A percentile compares a stretch with the other conserved stretches of the same genome.
Evolutionary conservation across 2,888 invertebrate genomes (phyloP).

Genomic region (Strigamia crassipes): DNA sequence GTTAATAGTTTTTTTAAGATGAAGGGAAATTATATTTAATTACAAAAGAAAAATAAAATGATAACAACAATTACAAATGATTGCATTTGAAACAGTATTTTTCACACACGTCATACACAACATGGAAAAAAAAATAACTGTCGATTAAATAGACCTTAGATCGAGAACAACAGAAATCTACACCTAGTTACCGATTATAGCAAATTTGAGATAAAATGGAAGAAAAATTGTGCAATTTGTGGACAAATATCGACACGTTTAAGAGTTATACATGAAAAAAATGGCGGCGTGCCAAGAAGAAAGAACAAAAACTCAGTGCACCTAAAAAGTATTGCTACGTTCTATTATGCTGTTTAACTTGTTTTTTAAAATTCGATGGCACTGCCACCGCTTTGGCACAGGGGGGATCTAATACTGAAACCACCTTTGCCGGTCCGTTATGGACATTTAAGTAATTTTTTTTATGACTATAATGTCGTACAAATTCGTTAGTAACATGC

Average conservation of each 20-base stretch:
- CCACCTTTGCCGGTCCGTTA: slow-evolving; percentile 10
- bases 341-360: slow-evolving; percentile 34
- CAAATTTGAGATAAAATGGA: background rate
- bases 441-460: background rate
- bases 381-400: slow-evolving; percentile 18
- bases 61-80: slow-evolving; percentile 5
- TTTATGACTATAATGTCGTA: slow-evolving; percentile 12
- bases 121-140: background rate
- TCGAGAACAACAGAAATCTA: background rate
- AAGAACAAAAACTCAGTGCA: background rate
- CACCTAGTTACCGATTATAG: slow-evolving; percentile 1
- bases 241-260: slow-evolving; percentile 14
- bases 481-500: background rate
- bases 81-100: background rate
- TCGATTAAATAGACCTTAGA: background rate
- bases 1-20: background rate
- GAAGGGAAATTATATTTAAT: slow-evolving; percentile 29
- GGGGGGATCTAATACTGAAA: slow-evolving; percentile 20
- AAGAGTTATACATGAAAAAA: background rate
- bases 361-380: background rate
- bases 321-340: slow-evolving; percentile 36
- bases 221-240: slow-evolving; percentile 12
- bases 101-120: background rate
- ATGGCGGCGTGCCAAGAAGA: slow-evolving; percentile 15
- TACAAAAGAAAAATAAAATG: background rate